Percentiles rank a stretch among this genome's conserved stretches.
phyloP scores from a whole-genome alignment of 2,888 invertebrate genomes.

The Morinoia aosen region DNA sequence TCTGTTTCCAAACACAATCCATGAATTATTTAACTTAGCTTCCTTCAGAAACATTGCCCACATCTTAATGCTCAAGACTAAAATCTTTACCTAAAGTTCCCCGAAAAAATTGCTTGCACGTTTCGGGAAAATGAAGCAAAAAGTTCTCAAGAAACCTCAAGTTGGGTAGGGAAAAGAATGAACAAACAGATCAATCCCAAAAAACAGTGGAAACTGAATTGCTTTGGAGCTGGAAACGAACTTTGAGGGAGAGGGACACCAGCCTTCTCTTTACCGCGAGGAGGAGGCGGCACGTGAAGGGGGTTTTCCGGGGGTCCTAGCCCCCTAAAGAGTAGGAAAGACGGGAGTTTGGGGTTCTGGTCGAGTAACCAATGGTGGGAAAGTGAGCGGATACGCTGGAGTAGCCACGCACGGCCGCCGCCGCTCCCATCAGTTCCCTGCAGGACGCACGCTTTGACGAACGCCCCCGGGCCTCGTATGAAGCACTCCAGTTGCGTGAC shows the following conservation, averaged over 20 bases:
- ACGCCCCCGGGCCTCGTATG: background rate
- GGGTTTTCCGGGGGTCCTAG: slow-evolving; percentile 6
- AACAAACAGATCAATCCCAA: background rate
- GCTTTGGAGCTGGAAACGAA: background rate
- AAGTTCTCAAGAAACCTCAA: background rate
- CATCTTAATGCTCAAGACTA: background rate
- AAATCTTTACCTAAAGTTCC: background rate
- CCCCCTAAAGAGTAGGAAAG: slow-evolving; percentile 43
- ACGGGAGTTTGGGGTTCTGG: slow-evolving; percentile 38
- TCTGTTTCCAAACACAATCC: background rate
- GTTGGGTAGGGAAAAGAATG: background rate
- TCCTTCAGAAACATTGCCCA: background rate
- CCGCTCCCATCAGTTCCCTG: background rate
- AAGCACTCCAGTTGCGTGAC: background rate
- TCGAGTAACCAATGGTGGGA: slow-evolving; percentile 40
- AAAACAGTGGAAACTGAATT: background rate
- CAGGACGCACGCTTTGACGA: background rate
- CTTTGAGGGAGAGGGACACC: slow-evolving; percentile 27
- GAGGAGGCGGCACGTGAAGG: slow-evolving; percentile 37
- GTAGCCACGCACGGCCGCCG: slow-evolving; percentile 42
- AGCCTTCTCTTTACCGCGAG: slow-evolving; percentile 9
- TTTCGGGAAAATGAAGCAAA: background rate
- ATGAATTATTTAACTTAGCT: background rate
- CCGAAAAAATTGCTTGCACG: background rate
- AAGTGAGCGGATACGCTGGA: slow-evolving; percentile 39